phyloP scores from a whole-genome alignment of 2,113 vertebrate genomes.

The Thermophis baileyi region DNA sequence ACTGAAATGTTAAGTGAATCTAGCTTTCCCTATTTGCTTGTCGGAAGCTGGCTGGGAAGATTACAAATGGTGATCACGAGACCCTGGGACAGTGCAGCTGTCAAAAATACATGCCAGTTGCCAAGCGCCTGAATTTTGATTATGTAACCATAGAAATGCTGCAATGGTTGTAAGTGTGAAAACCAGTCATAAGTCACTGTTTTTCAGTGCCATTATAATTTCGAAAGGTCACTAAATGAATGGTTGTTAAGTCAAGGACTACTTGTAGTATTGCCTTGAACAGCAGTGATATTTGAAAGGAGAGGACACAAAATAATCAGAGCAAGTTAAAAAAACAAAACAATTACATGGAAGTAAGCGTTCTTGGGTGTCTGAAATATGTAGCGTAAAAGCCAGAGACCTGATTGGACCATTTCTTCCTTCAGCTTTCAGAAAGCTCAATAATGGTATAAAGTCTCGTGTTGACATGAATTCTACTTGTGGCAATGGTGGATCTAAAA shows the following conservation, averaged over 20 bases:
- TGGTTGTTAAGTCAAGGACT: neutral
- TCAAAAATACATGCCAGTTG: neutral
- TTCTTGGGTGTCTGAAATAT: neutral
- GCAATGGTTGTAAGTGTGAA: neutral
- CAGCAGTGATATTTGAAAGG: neutral
- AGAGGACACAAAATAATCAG: neutral
- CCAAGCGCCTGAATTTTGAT: neutral
- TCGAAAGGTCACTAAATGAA: neutral
- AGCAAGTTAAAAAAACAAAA: neutral
- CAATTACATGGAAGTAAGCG: neutral
- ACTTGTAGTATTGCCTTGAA: neutral
- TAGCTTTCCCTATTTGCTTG: neutral
- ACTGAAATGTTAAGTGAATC: neutral
- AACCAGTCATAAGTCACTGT: neutral
- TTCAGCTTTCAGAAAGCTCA: conserved; percentile 73
- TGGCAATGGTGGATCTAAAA: conserved; percentile 79
- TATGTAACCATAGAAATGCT: neutral
- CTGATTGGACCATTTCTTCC: conserved; percentile 82
- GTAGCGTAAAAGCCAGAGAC: conserved; percentile 62
- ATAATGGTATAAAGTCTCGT: conserved; percentile 67
- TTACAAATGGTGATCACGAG: neutral
- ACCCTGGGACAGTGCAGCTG: neutral
- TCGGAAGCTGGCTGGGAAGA: neutral
- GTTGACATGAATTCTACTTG: conserved; percentile 74
- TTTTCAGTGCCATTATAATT: neutral